Evolutionary conservation across 2,797 vertebrate genomes (phyloP), one percentile per base, ranked within the genome.

Genomic region (Ciconia nigra): DNA sequence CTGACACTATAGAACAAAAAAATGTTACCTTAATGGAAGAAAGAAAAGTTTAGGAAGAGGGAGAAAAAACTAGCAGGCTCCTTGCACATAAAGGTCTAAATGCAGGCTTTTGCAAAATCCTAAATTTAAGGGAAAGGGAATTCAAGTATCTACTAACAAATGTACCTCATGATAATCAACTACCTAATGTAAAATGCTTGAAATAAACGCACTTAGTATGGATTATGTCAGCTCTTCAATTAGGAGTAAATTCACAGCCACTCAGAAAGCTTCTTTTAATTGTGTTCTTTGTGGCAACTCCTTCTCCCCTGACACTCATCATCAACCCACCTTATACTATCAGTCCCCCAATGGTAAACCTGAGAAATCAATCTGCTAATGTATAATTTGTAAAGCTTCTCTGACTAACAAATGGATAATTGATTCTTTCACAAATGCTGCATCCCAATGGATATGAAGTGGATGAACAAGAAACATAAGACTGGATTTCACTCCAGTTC

Each of bases 361-460:
- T 94, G 85, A 98, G 97, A 98, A 98, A 98, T 98, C 98, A 98
- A 98, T 98, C 97, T 97, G 97, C 98, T 98, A 98, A 98, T 98
- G 98, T 98, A 98, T 98, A 98, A 98, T 98, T 98, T 98, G 98
- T 98, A 98, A 98, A 98, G 97, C 97, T 98, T 91, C 95, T 97
- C 97, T 87, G 95, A 98, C 98, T 98, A 98, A 98, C 98, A 98
- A 98, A 98, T 98, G 98, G 98, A 98, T 98, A 98, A 98, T 98
- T 98, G 98, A 98, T 98, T 98, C 97, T 97, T 98, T 98, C 97
- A 98, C 96, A 98, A 98, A 98, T 98, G 98, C 96, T 98, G 96
- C 97, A 98, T 98, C 98, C 98, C 98, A 91, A 87, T 29, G 97
- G 98, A 98, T 97, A 90, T 95, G 80, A 98, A 97, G 97, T 88